Evolutionary conservation across 2,797 vertebrate species (phyloP).

Genomic region (Momotus momota): DNA sequence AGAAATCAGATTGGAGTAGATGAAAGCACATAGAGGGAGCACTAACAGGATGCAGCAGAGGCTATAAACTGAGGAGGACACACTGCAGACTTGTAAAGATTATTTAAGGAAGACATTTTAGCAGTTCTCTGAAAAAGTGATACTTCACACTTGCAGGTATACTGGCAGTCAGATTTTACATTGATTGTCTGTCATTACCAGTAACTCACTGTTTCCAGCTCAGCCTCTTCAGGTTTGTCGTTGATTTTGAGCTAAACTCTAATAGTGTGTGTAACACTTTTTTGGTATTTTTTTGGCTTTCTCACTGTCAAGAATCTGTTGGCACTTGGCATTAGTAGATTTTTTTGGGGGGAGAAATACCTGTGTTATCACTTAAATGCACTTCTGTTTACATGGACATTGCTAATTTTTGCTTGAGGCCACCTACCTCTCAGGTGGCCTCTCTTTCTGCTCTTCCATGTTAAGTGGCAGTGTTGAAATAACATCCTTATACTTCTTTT

Average conservation of each 20-base stretch:
- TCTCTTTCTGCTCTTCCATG: neutral
- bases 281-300: neutral
- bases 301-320: neutral
- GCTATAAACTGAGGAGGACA: neutral
- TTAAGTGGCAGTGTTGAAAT: neutral
- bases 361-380: neutral
- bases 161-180: neutral
- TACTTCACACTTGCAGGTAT: neutral
- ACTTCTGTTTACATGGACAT: neutral
- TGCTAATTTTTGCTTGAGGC: neutral
- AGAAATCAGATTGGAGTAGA: neutral
- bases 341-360: fast-evolving
- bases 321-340: fast-evolving
- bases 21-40: neutral
- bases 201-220: neutral
- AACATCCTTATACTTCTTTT: neutral
- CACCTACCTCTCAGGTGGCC: neutral
- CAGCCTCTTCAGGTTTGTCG: neutral
- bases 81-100: neutral
- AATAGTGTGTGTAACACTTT: neutral
- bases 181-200: neutral
- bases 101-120: constrained; percentile 15
- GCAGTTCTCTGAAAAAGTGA: neutral
- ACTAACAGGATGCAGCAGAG: neutral
- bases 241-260: neutral